Conservation (phyloP, 2,797 vertebrate genomes). For the Serranus cabrilla region DNA sequence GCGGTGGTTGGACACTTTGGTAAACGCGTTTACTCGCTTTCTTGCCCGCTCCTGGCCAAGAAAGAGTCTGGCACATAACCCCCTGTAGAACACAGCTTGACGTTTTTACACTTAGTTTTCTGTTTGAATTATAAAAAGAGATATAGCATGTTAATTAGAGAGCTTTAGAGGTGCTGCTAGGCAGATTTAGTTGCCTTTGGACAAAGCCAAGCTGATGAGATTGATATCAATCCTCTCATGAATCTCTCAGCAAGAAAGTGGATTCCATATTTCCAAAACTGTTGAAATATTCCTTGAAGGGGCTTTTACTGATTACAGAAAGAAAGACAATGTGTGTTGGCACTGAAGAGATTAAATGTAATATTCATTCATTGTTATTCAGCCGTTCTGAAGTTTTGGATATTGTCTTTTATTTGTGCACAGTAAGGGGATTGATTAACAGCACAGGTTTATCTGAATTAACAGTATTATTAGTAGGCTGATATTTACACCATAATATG, state of each 20-base stretch:
- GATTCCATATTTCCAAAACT: not conserved
- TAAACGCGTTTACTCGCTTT: not conserved
- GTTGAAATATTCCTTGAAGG: not conserved
- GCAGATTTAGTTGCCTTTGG: not conserved
- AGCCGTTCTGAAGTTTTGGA: too few species aligned
- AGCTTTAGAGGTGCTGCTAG: not conserved
- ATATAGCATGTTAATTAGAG: not conserved
- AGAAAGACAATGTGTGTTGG: not conserved
- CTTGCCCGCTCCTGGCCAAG: not conserved
- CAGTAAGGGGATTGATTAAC: too few species aligned
- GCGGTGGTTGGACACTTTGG: not conserved
- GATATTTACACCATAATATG: too few species aligned
- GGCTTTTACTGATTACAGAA: not conserved
- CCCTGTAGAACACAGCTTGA: not conserved
- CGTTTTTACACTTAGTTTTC: not conserved
- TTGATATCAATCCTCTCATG: not conserved
- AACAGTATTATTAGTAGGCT: too few species aligned
- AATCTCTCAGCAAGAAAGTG: not conserved
- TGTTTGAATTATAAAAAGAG: not conserved
- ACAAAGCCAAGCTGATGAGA: slow-evolving; percentile 1
- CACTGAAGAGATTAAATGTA: not conserved
- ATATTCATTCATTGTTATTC: not conserved
- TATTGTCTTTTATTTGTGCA: not conserved
- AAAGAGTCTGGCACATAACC: slow-evolving; percentile 3
- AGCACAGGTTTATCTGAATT: too few species aligned